Evolutionary conservation across 2,888 invertebrate species (phyloP), one percentile per base, ranked within the genome.

Genomic region (Rosalia funebris): DNA sequence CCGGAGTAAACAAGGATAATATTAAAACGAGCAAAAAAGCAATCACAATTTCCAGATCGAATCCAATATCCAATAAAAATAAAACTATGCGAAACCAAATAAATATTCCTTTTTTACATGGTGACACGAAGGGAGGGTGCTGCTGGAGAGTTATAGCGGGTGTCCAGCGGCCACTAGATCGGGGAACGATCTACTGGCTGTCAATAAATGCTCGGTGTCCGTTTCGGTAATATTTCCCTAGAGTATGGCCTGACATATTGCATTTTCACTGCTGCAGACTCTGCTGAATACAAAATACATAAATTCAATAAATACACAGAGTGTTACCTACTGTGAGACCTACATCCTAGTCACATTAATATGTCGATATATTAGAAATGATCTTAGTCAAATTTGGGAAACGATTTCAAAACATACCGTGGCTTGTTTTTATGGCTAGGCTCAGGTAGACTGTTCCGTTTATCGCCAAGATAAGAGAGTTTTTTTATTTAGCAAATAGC

Each of bases 151-250:
- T 81, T 80, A 80, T 80, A 77, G 80, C 77, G 75, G 75, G 75
- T 76, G 79, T 79, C 79, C 79, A 71, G 77, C 75, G 78, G 76
- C 77, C 76, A 78, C 72, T 76, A 76, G 79, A 80, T 80, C 77
- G 80, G 76, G 74, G 79, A 78, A 81, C 80, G 79, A 81, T 81
- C 79, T 79, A 79, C 76, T 76, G 74, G 74, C 79, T 81, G 80
- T 81, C 81, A 80, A 81, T 81, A 81, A 81, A 81, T 75, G 77
- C 75, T 75, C 74, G 71, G 72, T 72, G 76, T 74, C 75, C 76
- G 71, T 67, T 69, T 73, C 73, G 73, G 78, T 80, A 81, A 81
- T 81, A 81, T 81, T 81, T 81, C 81, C 81, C 81, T 70, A 66
- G 77, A 75, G 78, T 73, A 72, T 71, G 68, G 70, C 66, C 74